Base-by-base conservation (phyloP, 1,140 invertebrate species). In the Solen grandis region DNA sequence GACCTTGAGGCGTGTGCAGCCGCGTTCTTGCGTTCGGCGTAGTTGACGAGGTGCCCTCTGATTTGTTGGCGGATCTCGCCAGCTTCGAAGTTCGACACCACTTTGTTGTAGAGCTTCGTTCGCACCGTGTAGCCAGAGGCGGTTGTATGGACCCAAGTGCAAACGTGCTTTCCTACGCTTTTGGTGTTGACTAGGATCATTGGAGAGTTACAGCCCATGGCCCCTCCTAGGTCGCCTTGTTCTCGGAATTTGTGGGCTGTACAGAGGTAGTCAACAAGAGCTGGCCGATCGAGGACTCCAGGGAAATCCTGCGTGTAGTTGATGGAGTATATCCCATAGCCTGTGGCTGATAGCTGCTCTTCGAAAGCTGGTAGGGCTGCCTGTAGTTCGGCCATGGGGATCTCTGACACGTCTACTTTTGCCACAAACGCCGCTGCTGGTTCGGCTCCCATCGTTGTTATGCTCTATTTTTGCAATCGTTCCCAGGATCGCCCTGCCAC, bases 71-170 rank as follows among this genome's bases (percentile, higher is more conserved):
- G 57, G n/a, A 60, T 0, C 13, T 60, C 19, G 16, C 57, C 31
- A 66, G 31, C 5, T 35, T 66, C 63, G 35, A 36, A 66, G 33
- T 66, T 66, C 63, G 10, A 66, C 31, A 66, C 5, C 16, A 66
- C 35, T 5, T 36, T 66, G 63, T 33, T 66, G 63, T 27, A 66
- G 10, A 36, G 0, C 27, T 29, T 13, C 41, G 19, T 8, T 46
- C 19, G 41, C 41, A 46, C 41, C 41, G 19, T 8, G 41, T 19
- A 46, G 41, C 41, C 41, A n/a, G n/a, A n/a, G 41, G 8, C 41
- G 13, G 27, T 66, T n/a, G 3, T 66, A 4, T n/a, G 3, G 13
- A 41, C 27, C 4, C 35, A 66, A 27, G 33, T 66, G 13, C 63
- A 66, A 19, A 66, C 29, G 35, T 66, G 14, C 27, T 4, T 36